Conservation (phyloP, 35 echinoderm and acorn worm species). For the Apostichopus californicus region DNA sequence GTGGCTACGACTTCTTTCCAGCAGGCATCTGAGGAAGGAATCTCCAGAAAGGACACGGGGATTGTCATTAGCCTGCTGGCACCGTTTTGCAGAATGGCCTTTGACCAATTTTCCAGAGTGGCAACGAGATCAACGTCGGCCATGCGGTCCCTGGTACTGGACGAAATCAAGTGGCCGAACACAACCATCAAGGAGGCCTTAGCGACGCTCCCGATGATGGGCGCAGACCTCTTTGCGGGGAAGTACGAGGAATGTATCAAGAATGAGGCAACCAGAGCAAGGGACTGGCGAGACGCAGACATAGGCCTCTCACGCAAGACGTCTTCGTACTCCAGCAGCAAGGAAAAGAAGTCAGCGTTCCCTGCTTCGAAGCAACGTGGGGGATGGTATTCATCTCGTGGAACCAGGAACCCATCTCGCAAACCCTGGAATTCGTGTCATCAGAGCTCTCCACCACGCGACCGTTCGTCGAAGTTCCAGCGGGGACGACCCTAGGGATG, state of each 20-base stretch:
- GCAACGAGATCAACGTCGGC: neutral
- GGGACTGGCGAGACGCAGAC: neutral
- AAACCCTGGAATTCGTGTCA: too few relatives aligned
- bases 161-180: neutral
- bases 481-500: constrained; percentile 12
- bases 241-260: neutral
- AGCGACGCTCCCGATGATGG: neutral
- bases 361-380: neutral
- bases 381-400: neutral
- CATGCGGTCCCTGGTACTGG: neutral
- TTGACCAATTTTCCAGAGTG: constrained; percentile 12
- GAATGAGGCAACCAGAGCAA: neutral
- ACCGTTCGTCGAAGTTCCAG: neutral
- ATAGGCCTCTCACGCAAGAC: neutral
- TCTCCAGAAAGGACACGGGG: neutral
- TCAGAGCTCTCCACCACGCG: neutral
- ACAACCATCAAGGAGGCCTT: neutral
- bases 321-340: neutral
- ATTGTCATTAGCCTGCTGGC: neutral
- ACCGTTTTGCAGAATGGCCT: neutral
- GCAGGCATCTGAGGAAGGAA: neutral
- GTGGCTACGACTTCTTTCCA: neutral
- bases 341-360: neutral
- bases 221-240: neutral
- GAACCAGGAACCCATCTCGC: neutral